Conservation (phyloP, 2,797 vertebrate species). For the Danio aesculapii region DNA sequence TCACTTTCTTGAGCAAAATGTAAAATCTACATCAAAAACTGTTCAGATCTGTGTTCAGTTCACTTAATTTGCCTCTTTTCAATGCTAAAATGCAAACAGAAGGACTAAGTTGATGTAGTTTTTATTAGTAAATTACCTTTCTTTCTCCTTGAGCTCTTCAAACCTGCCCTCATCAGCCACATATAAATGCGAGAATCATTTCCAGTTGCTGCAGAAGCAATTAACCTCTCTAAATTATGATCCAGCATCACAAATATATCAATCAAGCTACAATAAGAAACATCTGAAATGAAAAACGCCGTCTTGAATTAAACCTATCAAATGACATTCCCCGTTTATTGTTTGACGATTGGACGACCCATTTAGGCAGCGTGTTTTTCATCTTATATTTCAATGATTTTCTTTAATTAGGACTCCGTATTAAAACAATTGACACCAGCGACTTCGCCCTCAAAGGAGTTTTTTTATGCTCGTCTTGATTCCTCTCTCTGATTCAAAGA, state of each 20-base stretch:
- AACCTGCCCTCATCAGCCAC: conserved; percentile 37
- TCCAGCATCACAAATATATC: conserved; percentile 58
- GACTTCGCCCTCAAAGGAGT: conserved; percentile 5
- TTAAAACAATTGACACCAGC: conserved; percentile 54
- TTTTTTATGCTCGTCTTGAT: conserved; percentile 7
- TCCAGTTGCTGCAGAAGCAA: conserved; percentile 56
- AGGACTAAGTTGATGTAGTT: not conserved
- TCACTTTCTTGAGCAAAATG: not conserved
- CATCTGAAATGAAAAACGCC: conserved; percentile 56
- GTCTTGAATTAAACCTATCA: conserved; percentile 54
- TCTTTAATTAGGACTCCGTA: conserved; percentile 58
- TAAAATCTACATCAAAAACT: not conserved
- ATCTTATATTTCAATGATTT: conserved; percentile 54
- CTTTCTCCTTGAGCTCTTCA: conserved; percentile 32
- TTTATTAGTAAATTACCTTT: conserved; percentile 22
- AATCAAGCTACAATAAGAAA: conserved; percentile 57
- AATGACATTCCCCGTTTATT: conserved; percentile 50
- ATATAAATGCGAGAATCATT: conserved; percentile 55
- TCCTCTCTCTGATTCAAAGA: conserved; percentile 8
- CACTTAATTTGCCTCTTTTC: not conserved
- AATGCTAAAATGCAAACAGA: not conserved
- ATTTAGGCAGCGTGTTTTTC: conserved; percentile 45
- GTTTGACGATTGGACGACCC: conserved; percentile 45
- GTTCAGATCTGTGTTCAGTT: not conserved
- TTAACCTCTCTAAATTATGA: conserved; percentile 61